Base-by-base conservation (phyloP, 2,888 invertebrate species). In the Heterodera filipjevi region DNA sequence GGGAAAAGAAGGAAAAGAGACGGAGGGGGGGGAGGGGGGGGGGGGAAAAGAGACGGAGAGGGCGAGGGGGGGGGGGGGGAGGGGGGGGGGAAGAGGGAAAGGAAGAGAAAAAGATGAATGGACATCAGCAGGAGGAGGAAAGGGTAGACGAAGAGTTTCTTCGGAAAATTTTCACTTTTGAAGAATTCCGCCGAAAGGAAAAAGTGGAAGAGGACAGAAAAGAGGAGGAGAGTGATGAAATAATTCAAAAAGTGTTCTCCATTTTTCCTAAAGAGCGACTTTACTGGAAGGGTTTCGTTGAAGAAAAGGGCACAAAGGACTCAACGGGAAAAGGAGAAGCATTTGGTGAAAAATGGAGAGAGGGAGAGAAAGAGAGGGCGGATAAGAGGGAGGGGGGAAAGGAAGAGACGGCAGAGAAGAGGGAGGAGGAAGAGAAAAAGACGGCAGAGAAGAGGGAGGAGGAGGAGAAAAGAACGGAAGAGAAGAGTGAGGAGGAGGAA, bases 241-340 rank as follows among this genome's bases (percentile, higher is more conserved):
- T 68, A 19, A 32, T 68, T 35, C 68, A 35, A 33, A 32, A 68
- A 68, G 68, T 68, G 33, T 75, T 75, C 46, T 30, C 75, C 46
- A 64, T 75, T 22, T 75, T 75, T 33, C 75, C 75, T 44, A 33
- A 32, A 27, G 66, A 75, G 32, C 32, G 68, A 68, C 68, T 68
- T 19, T 19, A 1, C 8, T 75, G 66, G 75, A 33, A 35, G 33
- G 68, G 35, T 32, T 14, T 35, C 3, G 32, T 33, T 32, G 33
- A 16, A 35, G 68, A 68, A 59, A 59, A 10, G 10, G 5, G n/a
- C 6, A 27, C 59, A 59, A 27, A 59, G 10, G 27, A 59, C 8
- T 12, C 8, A 16, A 49, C 8, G 6, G 49, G 12, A 49, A 27
- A 27, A 3, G 32, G 27, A 66, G 49, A 49, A 49, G 19, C 16